Evolutionary conservation across 2,888 invertebrate genomes (phyloP).

Genomic region (Caenorhabditis imperialis): DNA sequence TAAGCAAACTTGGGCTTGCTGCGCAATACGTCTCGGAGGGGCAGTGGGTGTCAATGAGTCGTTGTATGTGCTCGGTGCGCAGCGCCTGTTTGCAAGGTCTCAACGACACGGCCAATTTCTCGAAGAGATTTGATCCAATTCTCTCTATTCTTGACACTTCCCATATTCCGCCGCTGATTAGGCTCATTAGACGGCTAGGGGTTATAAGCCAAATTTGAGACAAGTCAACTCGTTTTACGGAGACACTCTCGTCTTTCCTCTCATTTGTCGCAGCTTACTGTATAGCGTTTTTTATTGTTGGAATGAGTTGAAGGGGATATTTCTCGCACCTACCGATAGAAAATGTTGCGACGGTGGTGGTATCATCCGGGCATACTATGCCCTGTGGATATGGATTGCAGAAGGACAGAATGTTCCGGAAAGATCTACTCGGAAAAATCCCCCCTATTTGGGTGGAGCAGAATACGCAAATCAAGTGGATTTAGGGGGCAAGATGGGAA

Average conservation of each 20-base stretch:
- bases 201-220: constrained; percentile 61
- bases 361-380: constrained; percentile 54
- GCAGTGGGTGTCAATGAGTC: constrained; percentile 49
- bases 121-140: constrained; percentile 47
- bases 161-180: constrained; percentile 26
- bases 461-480: constrained; percentile 11
- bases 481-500: constrained; percentile 22
- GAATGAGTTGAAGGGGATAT: too few relatives aligned
- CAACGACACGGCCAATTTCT: constrained; percentile 35
- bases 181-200: constrained; percentile 49
- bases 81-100: constrained; percentile 36
- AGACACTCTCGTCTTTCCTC: constrained; percentile 28
- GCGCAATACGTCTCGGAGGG: constrained; percentile 46
- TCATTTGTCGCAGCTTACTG: constrained; percentile 39
- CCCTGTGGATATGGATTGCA: not conserved
- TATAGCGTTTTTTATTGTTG: constrained; percentile 20
- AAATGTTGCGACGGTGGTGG: constrained; percentile 51
- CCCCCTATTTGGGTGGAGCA: constrained; percentile 19
- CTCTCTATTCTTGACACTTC: constrained; percentile 13
- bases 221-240: constrained; percentile 29
- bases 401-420: not conserved
- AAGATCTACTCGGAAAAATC: too few relatives aligned
- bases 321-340: constrained; percentile 37
- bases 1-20: constrained; percentile 53
- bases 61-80: constrained; percentile 45